These are phyloP conservation scores for Spilarctia lutea DNA, from an alignment of 2,888 invertebrate species.

Conservation along the genomic window DNA sequence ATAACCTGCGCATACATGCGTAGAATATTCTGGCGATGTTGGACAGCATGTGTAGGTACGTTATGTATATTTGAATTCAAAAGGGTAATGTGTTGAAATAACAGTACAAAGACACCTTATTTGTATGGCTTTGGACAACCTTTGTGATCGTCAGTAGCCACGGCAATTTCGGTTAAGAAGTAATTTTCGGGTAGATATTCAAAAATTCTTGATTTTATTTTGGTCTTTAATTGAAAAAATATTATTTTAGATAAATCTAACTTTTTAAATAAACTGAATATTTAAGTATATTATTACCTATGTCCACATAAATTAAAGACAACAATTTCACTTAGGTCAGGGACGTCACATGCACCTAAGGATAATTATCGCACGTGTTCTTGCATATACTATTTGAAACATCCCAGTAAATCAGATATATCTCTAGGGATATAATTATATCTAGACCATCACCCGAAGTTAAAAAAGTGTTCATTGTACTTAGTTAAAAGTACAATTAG, in stretches of 20 bases:
- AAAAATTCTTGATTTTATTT: background rate
- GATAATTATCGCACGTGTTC: no score
- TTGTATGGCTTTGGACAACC: background rate
- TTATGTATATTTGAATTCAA: background rate
- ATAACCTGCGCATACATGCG: slow-evolving; percentile 26
- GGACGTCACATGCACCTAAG: no score
- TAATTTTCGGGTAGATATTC: background rate
- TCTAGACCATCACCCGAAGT: no score
- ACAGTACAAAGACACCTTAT: background rate
- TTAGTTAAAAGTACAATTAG: background rate
- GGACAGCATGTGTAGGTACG: background rate
- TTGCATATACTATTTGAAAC: no score
- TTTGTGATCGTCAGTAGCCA: background rate
- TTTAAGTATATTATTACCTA: no score
- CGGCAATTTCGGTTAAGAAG: background rate
- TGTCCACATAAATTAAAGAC: no score
- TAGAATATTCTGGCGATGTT: slow-evolving; percentile 3
- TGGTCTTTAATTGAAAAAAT: background rate
- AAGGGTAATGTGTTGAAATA: background rate
- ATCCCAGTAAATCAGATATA: no score
- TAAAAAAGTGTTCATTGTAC: no score
- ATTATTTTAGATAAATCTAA: background rate
- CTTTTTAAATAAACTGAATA: no score
- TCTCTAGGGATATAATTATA: no score
- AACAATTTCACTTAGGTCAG: no score